Conservation (phyloP, 2,888 invertebrate species). For the Athrips mouffetella region DNA sequence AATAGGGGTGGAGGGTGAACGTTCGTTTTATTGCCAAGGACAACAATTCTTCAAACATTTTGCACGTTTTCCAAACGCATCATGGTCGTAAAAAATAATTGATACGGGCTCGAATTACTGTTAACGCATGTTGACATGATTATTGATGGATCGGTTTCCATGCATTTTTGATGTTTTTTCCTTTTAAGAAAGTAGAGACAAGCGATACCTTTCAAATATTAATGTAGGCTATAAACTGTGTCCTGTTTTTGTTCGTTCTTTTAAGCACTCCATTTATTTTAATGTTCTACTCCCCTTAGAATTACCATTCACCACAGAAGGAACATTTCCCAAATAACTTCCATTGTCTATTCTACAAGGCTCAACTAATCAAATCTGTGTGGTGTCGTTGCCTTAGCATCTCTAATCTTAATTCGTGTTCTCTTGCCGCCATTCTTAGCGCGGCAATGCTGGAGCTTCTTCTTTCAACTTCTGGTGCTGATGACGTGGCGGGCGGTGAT, state of each 20-base stretch:
- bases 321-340: slow-evolving; percentile 6
- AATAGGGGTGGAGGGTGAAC: slow-evolving; percentile 6
- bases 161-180: no score
- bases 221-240: no score
- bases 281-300: neutral
- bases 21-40: slow-evolving; percentile 1
- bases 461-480: slow-evolving; percentile 86
- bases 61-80: neutral
- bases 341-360: slow-evolving; percentile 21
- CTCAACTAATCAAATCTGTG: slow-evolving; percentile 88
- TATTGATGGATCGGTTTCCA: neutral
- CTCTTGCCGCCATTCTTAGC: slow-evolving; percentile 90
- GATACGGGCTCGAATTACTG: neutral
- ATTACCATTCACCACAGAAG: slow-evolving; percentile 9
- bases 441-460: slow-evolving; percentile 93
- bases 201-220: no score
- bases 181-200: no score
- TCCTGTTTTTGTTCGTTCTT: no score
- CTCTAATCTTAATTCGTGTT: slow-evolving; percentile 91
- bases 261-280: neutral
- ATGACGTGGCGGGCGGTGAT: slow-evolving; percentile 67
- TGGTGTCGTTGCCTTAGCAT: slow-evolving; percentile 87
- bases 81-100: slow-evolving; percentile 4
- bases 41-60: slow-evolving; percentile 2
- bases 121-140: neutral